Evolutionary conservation across 2,888 invertebrate species (phyloP).

Genomic region (Leptopilina myrica): DNA sequence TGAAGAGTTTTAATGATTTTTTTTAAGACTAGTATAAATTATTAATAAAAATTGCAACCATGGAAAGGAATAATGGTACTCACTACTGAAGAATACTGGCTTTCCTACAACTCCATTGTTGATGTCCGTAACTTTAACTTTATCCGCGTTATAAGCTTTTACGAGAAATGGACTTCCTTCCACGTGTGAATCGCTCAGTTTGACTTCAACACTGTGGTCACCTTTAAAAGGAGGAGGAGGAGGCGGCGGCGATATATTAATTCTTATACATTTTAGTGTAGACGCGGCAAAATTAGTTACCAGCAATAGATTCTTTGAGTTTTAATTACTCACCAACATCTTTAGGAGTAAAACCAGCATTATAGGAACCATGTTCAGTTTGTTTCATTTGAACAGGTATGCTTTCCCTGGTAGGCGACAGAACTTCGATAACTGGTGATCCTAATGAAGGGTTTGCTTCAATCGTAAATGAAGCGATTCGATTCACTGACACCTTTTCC

Average conservation of each 20-base stretch:
- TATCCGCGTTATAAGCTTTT: slow-evolving; percentile 96
- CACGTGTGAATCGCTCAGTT: slow-evolving; percentile 85
- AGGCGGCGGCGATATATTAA: too few species aligned
- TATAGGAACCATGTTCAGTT: slow-evolving; percentile 86
- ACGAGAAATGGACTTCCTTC: slow-evolving; percentile 97
- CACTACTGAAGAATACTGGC: slow-evolving; percentile 95
- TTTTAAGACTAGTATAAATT: too few species aligned
- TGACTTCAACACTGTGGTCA: slow-evolving; percentile 94
- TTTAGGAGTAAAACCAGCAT: slow-evolving; percentile 91
- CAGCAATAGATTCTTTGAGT: too few species aligned
- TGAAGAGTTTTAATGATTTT: slow-evolving; percentile 77
- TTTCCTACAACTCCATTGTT: slow-evolving; percentile 93
- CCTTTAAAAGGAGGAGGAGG: slow-evolving; percentile 70
- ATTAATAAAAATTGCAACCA: too few species aligned
- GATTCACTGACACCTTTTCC: slow-evolving; percentile 93
- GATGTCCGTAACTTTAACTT: slow-evolving; percentile 96
- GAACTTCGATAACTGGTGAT: slow-evolving; percentile 86
- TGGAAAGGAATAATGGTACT: slow-evolving; percentile 64
- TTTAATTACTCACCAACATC: slow-evolving; percentile 85
- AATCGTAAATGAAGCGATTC: slow-evolving; percentile 89
- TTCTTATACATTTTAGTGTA: too few species aligned
- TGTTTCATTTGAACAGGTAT: slow-evolving; percentile 91
- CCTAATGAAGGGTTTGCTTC: slow-evolving; percentile 87
- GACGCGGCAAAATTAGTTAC: too few species aligned
- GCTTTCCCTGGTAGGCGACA: slow-evolving; percentile 76